Conservation (phyloP, 2,888 invertebrate species). For the Amblyteles armatorius region DNA sequence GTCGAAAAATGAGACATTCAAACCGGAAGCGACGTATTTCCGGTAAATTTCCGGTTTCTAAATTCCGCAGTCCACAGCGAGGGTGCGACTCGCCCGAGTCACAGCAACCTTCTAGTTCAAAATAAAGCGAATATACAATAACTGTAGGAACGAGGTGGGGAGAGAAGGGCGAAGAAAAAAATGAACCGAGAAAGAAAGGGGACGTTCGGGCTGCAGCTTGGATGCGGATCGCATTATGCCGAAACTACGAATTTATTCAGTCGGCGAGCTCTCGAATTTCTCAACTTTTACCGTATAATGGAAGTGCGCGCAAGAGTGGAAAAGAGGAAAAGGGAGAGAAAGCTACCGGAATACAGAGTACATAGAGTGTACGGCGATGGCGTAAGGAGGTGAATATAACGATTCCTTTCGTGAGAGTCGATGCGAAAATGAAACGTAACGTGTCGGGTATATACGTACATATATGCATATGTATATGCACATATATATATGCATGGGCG, state of each 20-base stretch:
- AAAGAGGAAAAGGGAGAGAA: conserved; percentile 18
- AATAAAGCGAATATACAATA: conserved; percentile 6
- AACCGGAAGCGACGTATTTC: too few relatives aligned
- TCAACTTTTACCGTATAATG: conserved; percentile 52
- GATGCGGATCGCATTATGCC: conserved; percentile 47
- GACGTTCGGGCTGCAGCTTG: conserved; percentile 25
- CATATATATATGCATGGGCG: too few relatives aligned
- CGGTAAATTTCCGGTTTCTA: background rate
- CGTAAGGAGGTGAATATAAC: conserved; percentile 31
- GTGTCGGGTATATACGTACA: background rate
- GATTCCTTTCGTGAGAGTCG: conserved; percentile 34
- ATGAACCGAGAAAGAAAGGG: background rate
- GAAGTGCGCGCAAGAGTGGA: conserved; percentile 35
- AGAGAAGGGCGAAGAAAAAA: conserved; percentile 24
- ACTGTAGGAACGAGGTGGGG: background rate
- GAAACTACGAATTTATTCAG: conserved; percentile 51
- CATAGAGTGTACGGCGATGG: conserved; percentile 28
- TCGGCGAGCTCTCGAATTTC: conserved; percentile 47
- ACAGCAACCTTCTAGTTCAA: background rate
- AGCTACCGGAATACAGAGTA: conserved; percentile 40
- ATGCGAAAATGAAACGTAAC: conserved; percentile 48
- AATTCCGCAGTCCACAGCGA: background rate
- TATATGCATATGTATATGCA: background rate
- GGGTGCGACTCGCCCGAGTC: background rate
- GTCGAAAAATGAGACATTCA: too few relatives aligned